These are phyloP conservation scores for Perca flavescens DNA, from an alignment of 2,113 vertebrate genomes.

Conservation along the genomic window DNA sequence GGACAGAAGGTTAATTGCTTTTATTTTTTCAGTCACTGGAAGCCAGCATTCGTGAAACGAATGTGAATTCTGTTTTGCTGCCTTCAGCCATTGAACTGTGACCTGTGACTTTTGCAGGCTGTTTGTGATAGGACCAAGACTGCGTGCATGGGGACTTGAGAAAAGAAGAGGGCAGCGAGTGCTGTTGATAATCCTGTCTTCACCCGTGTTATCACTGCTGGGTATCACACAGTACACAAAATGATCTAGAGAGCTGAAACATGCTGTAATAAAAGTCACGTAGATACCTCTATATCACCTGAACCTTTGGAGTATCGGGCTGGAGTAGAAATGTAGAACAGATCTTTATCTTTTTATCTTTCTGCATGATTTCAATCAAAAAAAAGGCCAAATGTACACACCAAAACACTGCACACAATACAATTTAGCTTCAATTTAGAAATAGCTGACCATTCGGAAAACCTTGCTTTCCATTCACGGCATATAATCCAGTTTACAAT, in stretches of 20 bases:
- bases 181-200: constrained; percentile 1
- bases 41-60: constrained; percentile 51
- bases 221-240: neutral
- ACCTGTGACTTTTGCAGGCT: constrained; percentile 33
- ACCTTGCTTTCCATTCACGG: neutral
- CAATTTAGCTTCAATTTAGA: neutral
- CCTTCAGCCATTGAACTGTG: constrained; percentile 43
- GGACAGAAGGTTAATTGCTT: constrained; percentile 79
- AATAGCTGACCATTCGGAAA: neutral
- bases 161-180: neutral
- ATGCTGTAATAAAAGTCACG: neutral
- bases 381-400: neutral
- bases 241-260: neutral
- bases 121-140: constrained; percentile 21
- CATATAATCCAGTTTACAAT: neutral
- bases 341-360: neutral
- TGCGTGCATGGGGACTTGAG: neutral
- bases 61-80: constrained; percentile 67
- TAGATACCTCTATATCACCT: neutral
- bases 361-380: neutral
- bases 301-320: neutral
- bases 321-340: neutral
- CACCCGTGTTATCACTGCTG: neutral
- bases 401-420: neutral
- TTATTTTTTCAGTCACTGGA: constrained; percentile 31